Percentiles rank a stretch among this genome's conserved stretches.
Conservation (phyloP, 2,888 invertebrate species). For the Rhagonycha lutea region DNA sequence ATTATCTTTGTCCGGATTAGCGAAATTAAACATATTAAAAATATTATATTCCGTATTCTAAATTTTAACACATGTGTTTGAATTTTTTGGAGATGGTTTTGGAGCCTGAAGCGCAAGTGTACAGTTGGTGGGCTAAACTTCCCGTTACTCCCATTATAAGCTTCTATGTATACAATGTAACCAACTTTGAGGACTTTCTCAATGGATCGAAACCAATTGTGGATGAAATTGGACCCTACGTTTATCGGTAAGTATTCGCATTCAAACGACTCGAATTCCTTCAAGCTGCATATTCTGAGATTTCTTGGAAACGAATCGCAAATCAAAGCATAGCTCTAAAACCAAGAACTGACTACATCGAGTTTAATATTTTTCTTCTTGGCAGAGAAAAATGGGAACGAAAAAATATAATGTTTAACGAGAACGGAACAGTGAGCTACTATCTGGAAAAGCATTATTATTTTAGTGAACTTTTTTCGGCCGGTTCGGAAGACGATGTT, state of each 20-base stretch:
- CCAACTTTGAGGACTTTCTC: conserved; percentile 87
- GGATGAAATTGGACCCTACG: conserved; percentile 86
- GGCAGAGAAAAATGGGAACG: conserved; percentile 87
- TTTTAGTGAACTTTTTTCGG: conserved; percentile 77
- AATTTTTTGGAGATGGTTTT: too few species aligned
- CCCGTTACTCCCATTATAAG: conserved; percentile 80
- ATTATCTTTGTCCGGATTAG: too few species aligned
- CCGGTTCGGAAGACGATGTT: conserved; percentile 81
- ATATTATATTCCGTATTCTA: too few species aligned
- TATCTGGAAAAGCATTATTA: conserved; percentile 79
- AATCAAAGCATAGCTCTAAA: too few species aligned
- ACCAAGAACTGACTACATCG: too few species aligned
- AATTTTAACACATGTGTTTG: too few species aligned
- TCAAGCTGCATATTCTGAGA: too few species aligned
- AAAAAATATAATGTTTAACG: conserved; percentile 81
- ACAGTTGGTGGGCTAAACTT: conserved; percentile 85
- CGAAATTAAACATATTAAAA: too few species aligned
- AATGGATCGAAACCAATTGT: conserved; percentile 82
- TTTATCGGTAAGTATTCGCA: conserved; percentile 76
- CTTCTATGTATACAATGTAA: conserved; percentile 87
- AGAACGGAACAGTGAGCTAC: conserved; percentile 85
- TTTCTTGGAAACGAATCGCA: too few species aligned
- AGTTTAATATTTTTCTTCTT: not conserved
- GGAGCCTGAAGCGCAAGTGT: conserved; percentile 76
- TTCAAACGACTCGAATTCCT: too few species aligned